Conservation (phyloP, 2,888 invertebrate species). For the Neocrepidodera transversa region DNA sequence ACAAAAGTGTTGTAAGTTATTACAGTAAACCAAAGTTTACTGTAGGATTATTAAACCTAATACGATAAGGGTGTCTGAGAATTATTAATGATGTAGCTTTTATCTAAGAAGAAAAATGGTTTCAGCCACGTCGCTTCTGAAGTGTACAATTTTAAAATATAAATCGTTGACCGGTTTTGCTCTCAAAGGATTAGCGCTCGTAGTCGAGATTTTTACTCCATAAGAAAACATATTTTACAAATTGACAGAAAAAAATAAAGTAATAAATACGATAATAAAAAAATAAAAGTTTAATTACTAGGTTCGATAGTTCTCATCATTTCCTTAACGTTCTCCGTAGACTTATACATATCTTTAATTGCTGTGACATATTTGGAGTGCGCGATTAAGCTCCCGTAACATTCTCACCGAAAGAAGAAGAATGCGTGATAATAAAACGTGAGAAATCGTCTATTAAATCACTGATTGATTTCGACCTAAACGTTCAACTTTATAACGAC, state of each 20-base stretch:
- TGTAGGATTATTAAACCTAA: neutral
- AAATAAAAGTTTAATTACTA: neutral
- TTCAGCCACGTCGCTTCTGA: neutral
- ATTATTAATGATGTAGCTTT: neutral
- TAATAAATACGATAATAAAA: no score
- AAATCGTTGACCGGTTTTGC: neutral
- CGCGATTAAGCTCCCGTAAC: conserved; percentile 10
- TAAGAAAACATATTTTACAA: no score
- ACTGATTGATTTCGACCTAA: conserved; percentile 35
- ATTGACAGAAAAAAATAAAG: no score
- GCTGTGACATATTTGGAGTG: conserved; percentile 13
- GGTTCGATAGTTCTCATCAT: conserved; percentile 12
- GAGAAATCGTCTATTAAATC: conserved; percentile 29
- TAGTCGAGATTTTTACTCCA: no score
- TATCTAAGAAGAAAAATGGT: neutral
- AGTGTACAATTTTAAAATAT: neutral
- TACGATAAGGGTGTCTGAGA: neutral
- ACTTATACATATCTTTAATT: conserved; percentile 11
- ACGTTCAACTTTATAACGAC: conserved; percentile 15
- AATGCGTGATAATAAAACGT: conserved; percentile 33
- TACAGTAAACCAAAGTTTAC: neutral
- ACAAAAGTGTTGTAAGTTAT: neutral
- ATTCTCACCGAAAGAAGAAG: conserved; percentile 27
- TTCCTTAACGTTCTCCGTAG: neutral
- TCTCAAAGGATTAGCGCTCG: no score